A percentile compares a stretch with the other conserved stretches of the same genome.
These are phyloP conservation scores for Drosophila nasuta DNA, from an alignment of 1,140 invertebrate genomes.

Conservation along the genomic window DNA sequence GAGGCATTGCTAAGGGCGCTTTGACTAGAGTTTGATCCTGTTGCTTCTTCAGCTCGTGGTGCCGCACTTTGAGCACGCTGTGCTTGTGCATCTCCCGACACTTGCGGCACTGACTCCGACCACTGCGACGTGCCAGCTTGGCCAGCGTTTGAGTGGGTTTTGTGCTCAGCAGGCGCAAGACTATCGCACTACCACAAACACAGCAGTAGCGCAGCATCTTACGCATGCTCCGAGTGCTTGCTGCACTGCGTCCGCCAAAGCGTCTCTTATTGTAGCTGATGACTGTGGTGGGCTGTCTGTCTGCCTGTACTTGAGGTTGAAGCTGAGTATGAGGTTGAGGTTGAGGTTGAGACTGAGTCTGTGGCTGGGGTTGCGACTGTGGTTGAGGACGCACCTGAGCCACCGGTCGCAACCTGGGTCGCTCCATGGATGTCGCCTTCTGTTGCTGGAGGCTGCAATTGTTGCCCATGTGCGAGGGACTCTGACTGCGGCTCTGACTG, in stretches of 20 bases:
- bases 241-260: conserved; percentile 42
- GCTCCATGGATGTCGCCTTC: not conserved
- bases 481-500: conserved; percentile 59
- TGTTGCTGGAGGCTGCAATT: conserved; percentile 43
- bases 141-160: conserved; percentile 9
- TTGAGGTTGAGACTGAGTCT: not conserved
- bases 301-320: conserved; percentile 15
- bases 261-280: conserved; percentile 62
- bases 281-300: conserved; percentile 26
- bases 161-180: conserved; percentile 26
- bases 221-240: conserved; percentile 22
- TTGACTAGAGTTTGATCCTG: conserved; percentile 7
- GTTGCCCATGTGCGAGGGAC: conserved; percentile 77
- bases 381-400: conserved; percentile 62
- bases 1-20: not conserved
- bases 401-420: conserved; percentile 43
- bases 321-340: conserved; percentile 22
- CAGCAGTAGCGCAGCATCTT: conserved; percentile 52
- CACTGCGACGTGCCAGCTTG: conserved; percentile 10
- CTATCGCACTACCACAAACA: conserved; percentile 31
- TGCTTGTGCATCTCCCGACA: conserved; percentile 42
- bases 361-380: conserved; percentile 11
- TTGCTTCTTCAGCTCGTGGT: conserved; percentile 35
- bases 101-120: conserved; percentile 44
- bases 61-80: conserved; percentile 38